phyloP scores from a whole-genome alignment of 2,113 vertebrate species.

The Sterna hirundo region DNA sequence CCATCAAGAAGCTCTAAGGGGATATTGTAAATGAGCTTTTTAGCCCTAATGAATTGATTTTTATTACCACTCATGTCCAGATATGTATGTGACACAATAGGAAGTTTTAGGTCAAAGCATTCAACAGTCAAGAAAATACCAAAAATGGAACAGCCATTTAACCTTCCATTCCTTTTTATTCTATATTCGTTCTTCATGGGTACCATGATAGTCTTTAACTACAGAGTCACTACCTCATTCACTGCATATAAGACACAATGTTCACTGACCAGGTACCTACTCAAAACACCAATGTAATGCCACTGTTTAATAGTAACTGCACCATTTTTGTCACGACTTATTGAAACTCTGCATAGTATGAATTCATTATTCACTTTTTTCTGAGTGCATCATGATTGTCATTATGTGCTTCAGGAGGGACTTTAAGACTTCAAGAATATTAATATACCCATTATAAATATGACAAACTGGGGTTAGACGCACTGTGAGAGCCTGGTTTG shows the following conservation, averaged over 20 bases:
- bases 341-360: not conserved
- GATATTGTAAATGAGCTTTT: not conserved
- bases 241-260: fast-evolving
- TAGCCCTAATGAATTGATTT: not conserved
- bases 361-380: not conserved
- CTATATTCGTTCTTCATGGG: not conserved
- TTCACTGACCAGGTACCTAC: not conserved
- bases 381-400: not conserved
- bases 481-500: not conserved
- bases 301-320: not conserved
- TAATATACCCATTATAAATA: not conserved
- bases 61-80: not conserved
- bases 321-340: not conserved
- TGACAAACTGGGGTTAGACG: not conserved
- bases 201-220: not conserved
- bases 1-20: not conserved
- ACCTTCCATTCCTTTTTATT: not conserved
- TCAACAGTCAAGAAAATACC: not conserved
- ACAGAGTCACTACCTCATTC: not conserved
- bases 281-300: not conserved
- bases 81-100: not conserved
- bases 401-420: not conserved
- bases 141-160: not conserved
- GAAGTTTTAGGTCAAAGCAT: not conserved
- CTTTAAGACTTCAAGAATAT: not conserved